Evolutionary conservation across 2,797 vertebrate genomes (phyloP), one percentile per base, ranked within the genome.

Genomic region (Poeciliopsis turneri): DNA sequence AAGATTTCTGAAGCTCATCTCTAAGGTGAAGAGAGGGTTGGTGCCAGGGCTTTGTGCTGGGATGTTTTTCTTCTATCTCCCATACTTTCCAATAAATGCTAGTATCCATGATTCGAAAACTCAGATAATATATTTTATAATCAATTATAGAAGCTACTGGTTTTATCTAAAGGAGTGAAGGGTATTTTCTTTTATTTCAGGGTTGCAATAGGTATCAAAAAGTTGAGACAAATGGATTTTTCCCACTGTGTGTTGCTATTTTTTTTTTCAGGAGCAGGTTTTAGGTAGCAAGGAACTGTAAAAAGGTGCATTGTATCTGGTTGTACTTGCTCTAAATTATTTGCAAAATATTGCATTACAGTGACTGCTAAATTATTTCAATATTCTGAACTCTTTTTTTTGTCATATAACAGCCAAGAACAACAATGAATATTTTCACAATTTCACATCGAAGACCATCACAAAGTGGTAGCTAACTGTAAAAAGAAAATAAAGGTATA

Each of bases 1-100:
- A 82, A 90, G 83, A 82, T 81, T 86, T 87, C 84, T 72, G 85
- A 79, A 85, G 83, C 81, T 45, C 43, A 45, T 69, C 66, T 53
- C 77, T 72, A 77, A 78, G 77, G 59, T 76, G 23, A 78, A 57
- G 76, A 77, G 43, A 59, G 75, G 46, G 80, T 47, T 53, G 36
- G 53, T 73, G 80, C 59, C 79, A 80, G 59, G 16, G 43, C 74
- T 86, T 75, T 82, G 76, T 59, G 74, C 55, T 30, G 30, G 41
- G 76, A 25, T 23, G 39, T 61, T 28, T 83, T 82, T 79, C 73
- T 77, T 78, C 72, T 64, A 64, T 28, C 49, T 71, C 11, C 23
- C 41, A 5, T 69, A 69, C 43, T 25, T 33, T 28, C 8, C 49
- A 84, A 78, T 77, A 45, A 46, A 88, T 71, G 59, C 33, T 79